Evolutionary conservation across 2,888 invertebrate genomes (phyloP).

Genomic region (Lysandra bellargus): DNA sequence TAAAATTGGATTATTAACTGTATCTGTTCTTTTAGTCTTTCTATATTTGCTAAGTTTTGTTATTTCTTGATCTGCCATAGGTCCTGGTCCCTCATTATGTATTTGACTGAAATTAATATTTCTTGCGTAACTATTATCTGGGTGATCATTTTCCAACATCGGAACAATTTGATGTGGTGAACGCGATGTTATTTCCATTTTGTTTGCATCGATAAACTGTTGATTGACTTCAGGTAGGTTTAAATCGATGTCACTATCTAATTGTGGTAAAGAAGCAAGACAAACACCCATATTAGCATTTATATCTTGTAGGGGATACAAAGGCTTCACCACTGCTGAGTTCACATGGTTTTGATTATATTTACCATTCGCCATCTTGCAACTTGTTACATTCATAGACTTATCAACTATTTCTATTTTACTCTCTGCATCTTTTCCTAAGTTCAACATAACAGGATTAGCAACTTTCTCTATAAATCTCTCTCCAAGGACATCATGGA

Average conservation of each 20-base stretch:
- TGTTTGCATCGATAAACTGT: slow-evolving; percentile 75
- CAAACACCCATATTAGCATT: slow-evolving; percentile 71
- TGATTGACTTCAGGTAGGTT: slow-evolving; percentile 76
- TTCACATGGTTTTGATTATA: slow-evolving; percentile 54
- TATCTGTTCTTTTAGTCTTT: slow-evolving; percentile 53
- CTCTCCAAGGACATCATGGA: slow-evolving; percentile 63
- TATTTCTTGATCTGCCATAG: slow-evolving; percentile 52
- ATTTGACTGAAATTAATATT: neutral
- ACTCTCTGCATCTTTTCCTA: slow-evolving; percentile 49
- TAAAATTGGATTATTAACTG: slow-evolving; percentile 35
- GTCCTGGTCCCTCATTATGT: slow-evolving; percentile 37
- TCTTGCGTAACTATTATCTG: slow-evolving; percentile 5
- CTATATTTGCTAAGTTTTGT: slow-evolving; percentile 69
- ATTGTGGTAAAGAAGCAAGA: slow-evolving; percentile 67
- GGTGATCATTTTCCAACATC: slow-evolving; percentile 42
- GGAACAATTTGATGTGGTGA: slow-evolving; percentile 48
- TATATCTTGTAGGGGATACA: slow-evolving; percentile 59
- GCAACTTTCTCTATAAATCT: slow-evolving; percentile 70
- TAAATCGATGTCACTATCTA: slow-evolving; percentile 74
- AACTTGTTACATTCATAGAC: slow-evolving; percentile 53
- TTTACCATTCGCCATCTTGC: slow-evolving; percentile 65
- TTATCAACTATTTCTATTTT: slow-evolving; percentile 42
- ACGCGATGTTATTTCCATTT: slow-evolving; percentile 51
- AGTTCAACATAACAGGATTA: slow-evolving; percentile 58
- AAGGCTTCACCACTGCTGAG: slow-evolving; percentile 38